A percentile compares a stretch with the other conserved stretches of the same genome.
Conservation (phyloP, 2,888 invertebrate species). For the Aporophyla nigra region DNA sequence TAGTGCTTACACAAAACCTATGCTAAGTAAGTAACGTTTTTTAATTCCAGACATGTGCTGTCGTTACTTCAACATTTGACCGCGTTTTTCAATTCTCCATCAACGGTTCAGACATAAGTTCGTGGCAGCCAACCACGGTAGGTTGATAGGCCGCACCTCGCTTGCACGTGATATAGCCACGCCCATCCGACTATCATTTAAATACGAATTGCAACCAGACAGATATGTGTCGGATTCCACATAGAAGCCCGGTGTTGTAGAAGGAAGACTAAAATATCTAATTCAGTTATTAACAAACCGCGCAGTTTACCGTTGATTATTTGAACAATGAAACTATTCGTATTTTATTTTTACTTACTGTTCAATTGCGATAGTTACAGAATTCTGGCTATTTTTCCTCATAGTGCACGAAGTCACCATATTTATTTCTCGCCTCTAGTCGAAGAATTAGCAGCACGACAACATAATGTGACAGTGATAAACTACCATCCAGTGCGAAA, state of each 20-base stretch:
- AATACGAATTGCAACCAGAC: too few species aligned
- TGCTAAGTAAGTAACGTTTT: too few species aligned
- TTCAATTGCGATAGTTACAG: constrained; percentile 57
- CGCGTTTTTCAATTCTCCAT: too few species aligned
- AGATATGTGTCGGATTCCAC: not conserved
- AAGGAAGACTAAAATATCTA: not conserved
- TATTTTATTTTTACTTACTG: constrained; percentile 24
- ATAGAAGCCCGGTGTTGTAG: not conserved
- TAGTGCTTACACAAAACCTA: too few species aligned
- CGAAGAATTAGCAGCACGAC: constrained; percentile 72
- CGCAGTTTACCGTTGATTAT: not conserved
- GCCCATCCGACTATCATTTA: too few species aligned
- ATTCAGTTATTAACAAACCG: not conserved
- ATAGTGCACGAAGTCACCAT: constrained; percentile 75
- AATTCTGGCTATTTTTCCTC: constrained; percentile 73
- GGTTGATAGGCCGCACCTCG: too few species aligned
- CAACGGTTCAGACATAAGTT: too few species aligned
- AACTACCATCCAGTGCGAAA: constrained; percentile 77
- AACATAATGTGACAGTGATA: constrained; percentile 78
- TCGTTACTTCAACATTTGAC: too few species aligned
- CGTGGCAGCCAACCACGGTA: too few species aligned
- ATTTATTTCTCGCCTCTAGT: constrained; percentile 61
- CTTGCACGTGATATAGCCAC: too few species aligned
- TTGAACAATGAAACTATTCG: constrained; percentile 29
- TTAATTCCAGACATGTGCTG: too few species aligned